Evolutionary conservation across 2,888 invertebrate species (phyloP).

Genomic region (Nephrotoma guestfalica): DNA sequence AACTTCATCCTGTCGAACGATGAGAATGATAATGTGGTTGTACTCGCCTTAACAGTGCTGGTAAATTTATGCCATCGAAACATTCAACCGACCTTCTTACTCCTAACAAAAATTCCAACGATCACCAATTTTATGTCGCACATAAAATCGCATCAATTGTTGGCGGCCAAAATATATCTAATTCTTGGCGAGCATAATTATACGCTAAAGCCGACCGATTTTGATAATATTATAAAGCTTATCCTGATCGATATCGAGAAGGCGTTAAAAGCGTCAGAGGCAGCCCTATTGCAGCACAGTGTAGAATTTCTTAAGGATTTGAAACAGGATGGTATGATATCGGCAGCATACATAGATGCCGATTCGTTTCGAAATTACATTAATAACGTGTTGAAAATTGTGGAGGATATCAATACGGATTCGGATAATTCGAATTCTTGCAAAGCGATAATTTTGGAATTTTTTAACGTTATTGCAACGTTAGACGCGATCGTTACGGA

Average conservation of each 20-base stretch:
- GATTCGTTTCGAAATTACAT: not conserved
- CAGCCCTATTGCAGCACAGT: conserved; percentile 21
- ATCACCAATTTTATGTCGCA: conserved; percentile 24
- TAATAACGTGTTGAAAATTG: not conserved
- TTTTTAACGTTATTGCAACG: not conserved
- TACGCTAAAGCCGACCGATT: conserved; percentile 20
- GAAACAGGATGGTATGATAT: conserved; percentile 4
- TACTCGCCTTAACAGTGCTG: conserved; percentile 48
- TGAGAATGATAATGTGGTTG: conserved; percentile 34
- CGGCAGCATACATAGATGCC: not conserved
- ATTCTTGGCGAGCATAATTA: conserved; percentile 21
- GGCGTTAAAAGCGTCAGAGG: conserved; percentile 13
- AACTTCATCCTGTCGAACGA: not conserved
- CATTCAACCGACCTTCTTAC: conserved; percentile 50
- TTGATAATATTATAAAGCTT: conserved; percentile 15
- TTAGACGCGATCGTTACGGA: not conserved
- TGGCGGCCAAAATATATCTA: conserved; percentile 28
- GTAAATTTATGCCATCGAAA: conserved; percentile 71
- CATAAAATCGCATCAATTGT: conserved; percentile 24
- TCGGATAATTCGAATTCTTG: not conserved
- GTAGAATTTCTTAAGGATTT: conserved; percentile 26
- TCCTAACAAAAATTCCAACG: conserved; percentile 55
- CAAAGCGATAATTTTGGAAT: not conserved
- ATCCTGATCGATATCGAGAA: not conserved
- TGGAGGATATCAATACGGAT: not conserved